Evolutionary conservation across 2,113 vertebrate species (phyloP).

Genomic region (Dinomys branickii): DNA sequence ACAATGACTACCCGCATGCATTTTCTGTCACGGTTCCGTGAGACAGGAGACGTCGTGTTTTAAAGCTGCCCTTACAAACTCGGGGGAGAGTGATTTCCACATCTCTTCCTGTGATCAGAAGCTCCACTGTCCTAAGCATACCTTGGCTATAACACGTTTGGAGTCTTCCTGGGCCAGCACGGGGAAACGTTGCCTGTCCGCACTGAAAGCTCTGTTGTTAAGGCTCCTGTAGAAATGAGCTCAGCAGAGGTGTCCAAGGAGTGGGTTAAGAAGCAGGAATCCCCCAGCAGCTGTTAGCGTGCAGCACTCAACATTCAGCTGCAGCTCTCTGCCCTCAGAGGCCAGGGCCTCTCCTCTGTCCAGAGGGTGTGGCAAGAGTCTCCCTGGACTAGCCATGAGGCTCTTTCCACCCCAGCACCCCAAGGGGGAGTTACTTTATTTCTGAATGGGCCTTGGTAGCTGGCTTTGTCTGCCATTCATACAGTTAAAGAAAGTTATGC

Average conservation of each 20-base stretch:
- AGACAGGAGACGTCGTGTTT: not conserved
- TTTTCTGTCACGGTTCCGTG: not conserved
- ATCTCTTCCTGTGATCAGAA: not conserved
- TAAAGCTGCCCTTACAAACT: not conserved
- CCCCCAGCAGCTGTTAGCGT: constrained; percentile 3
- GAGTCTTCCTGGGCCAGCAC: not conserved
- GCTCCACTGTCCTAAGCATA: not conserved
- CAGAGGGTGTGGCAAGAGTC: not conserved
- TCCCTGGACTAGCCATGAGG: not conserved
- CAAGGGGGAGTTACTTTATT: not conserved
- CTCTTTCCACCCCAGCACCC: not conserved
- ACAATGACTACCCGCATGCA: too few relatives aligned
- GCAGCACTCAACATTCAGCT: not conserved
- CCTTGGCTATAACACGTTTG: not conserved
- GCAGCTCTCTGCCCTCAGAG: not conserved
- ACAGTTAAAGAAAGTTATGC: not conserved
- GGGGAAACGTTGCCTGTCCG: not conserved
- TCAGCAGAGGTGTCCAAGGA: not conserved
- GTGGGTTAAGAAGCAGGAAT: constrained; percentile 17
- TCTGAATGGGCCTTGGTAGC: not conserved
- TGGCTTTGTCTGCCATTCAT: not conserved
- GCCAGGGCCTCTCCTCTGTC: not conserved
- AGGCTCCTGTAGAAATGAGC: not conserved
- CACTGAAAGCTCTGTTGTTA: not conserved
- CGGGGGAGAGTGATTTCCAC: not conserved